Percentiles rank a stretch among this genome's conserved stretches.
These are phyloP conservation scores for Halictus rubicundus DNA, from an alignment of 1,140 invertebrate species.

Conservation along the genomic window DNA sequence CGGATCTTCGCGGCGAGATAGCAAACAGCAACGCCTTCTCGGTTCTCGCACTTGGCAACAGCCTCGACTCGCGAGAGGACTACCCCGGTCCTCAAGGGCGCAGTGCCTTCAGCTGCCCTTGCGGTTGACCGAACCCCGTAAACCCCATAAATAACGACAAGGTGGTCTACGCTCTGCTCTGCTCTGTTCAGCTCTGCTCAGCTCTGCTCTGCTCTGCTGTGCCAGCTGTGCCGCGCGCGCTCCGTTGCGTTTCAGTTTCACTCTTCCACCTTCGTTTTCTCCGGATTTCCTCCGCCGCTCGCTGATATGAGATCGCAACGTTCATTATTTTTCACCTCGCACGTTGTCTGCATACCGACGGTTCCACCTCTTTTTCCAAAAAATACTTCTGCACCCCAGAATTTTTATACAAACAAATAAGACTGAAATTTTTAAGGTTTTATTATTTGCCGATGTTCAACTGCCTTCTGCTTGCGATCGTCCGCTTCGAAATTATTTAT, in stretches of 20 bases:
- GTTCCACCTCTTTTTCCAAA: no score
- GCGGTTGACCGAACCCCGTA: slow-evolving; percentile 65
- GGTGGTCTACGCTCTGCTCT: slow-evolving; percentile 28
- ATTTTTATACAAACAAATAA: no score
- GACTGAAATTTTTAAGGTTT: no score
- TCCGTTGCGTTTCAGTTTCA: slow-evolving; percentile 48
- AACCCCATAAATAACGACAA: slow-evolving; percentile 66
- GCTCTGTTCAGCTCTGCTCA: no score
- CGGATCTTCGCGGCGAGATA: slow-evolving; percentile 60
- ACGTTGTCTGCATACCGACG: background rate
- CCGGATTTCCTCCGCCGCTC: background rate
- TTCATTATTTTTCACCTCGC: background rate
- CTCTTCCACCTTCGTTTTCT: slow-evolving; percentile 51
- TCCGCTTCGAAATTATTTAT: no score
- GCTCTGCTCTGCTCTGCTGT: slow-evolving; percentile 13
- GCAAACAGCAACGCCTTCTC: slow-evolving; percentile 63
- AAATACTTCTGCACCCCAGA: no score
- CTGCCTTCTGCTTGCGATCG: no score
- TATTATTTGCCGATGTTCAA: no score
- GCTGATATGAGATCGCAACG: background rate
- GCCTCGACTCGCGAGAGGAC: slow-evolving; percentile 39
- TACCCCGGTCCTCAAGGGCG: slow-evolving; percentile 45
- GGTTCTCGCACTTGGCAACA: slow-evolving; percentile 63
- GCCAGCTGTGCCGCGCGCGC: slow-evolving; percentile 50
- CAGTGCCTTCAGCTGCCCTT: slow-evolving; percentile 57